Evolutionary conservation across 2,797 vertebrate genomes (phyloP).

Genomic region (Melanotaenia maccullochi): DNA sequence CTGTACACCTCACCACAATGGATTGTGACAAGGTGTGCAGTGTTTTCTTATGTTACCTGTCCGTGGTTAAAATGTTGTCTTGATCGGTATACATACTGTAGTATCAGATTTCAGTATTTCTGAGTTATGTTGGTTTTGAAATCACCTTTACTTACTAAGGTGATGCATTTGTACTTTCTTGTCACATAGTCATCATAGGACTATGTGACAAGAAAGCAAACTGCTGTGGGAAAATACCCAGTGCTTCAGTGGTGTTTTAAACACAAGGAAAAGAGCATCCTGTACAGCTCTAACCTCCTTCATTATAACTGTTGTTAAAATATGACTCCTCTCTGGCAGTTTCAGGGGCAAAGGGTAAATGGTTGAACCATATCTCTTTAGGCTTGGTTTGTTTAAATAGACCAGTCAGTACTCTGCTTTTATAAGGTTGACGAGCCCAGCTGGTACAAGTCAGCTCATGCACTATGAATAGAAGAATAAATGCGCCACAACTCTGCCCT

Average conservation of each 20-base stretch:
- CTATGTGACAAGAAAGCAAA: constrained; percentile 1
- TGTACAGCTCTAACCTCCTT: constrained; percentile 6
- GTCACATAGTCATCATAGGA: no score
- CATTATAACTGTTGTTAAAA: constrained; percentile 21
- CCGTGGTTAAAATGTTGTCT: constrained; percentile 33
- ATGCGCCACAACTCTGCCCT: constrained; percentile 23
- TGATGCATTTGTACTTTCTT: constrained; percentile 3
- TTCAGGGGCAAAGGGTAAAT: constrained; percentile 34
- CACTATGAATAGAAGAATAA: constrained; percentile 30
- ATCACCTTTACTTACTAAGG: constrained; percentile 13
- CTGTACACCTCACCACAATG: neutral
- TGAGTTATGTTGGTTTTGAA: constrained; percentile 24
- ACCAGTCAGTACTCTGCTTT: constrained; percentile 24
- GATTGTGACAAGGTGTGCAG: constrained; percentile 43
- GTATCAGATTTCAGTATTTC: constrained; percentile 10
- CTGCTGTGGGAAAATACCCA: neutral
- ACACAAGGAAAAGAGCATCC: constrained; percentile 5
- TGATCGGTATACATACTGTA: neutral
- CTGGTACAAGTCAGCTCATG: constrained; percentile 43
- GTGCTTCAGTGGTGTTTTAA: constrained; percentile 13
- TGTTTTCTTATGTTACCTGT: constrained; percentile 9
- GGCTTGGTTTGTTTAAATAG: constrained; percentile 29
- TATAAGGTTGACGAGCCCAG: constrained; percentile 40
- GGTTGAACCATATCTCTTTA: constrained; percentile 22
- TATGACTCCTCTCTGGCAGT: constrained; percentile 13